Evolutionary conservation across 2,888 invertebrate genomes (phyloP).

Genomic region (Drosophila paranaensis): DNA sequence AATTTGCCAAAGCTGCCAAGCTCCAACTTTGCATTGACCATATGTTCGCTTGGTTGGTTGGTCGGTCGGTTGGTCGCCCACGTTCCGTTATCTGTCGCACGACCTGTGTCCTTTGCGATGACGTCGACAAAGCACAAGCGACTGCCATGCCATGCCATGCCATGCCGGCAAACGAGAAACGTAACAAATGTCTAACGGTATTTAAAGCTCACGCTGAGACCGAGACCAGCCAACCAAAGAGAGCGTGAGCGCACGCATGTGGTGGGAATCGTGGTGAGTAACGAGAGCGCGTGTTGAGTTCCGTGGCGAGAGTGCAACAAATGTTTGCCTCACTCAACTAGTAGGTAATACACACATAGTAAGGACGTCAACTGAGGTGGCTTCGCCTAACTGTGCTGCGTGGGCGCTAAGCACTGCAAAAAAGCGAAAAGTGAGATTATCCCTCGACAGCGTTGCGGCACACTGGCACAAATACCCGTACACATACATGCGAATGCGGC

Average conservation of each 20-base stretch:
- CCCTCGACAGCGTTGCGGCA: constrained; percentile 58
- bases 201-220: constrained; percentile 14
- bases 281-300: constrained; percentile 47
- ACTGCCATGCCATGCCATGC: constrained; percentile 6
- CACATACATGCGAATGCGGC: constrained; percentile 1
- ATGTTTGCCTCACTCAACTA: constrained; percentile 52
- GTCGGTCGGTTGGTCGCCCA: constrained; percentile 33
- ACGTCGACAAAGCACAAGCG: constrained; percentile 46
- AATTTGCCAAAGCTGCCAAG: constrained; percentile 41
- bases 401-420: constrained; percentile 51
- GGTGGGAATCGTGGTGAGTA: constrained; percentile 35
- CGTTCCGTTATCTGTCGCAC: constrained; percentile 13
- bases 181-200: constrained; percentile 63
- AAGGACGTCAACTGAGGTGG: constrained; percentile 25
- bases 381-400: constrained; percentile 32
- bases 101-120: constrained; percentile 67
- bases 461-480: constrained; percentile 66
- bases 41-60: constrained; percentile 47
- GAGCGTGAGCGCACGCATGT: constrained; percentile 25
- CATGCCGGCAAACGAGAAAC: constrained; percentile 9
- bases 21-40: constrained; percentile 72
- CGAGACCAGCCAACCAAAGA: neutral
- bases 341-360: constrained; percentile 38
- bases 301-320: constrained; percentile 65
- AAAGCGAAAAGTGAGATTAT: constrained; percentile 62